Conservation (phyloP, 30 jellyfish, hydroid and myxozoan species). For the Turritopsis dohrnii region DNA sequence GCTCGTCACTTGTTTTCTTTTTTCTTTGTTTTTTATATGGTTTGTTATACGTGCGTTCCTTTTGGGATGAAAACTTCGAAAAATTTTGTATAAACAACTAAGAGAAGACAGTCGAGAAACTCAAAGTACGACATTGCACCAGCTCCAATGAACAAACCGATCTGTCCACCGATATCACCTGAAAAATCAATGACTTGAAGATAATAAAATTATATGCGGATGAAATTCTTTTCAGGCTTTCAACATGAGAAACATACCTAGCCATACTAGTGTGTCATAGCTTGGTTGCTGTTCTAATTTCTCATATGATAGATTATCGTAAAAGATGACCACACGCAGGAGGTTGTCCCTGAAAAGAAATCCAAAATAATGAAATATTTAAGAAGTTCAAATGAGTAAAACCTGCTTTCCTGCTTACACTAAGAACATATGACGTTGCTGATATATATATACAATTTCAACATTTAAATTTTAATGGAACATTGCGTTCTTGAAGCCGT, state of each 20-base stretch:
- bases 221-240: too few relatives aligned
- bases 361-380: neutral
- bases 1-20: neutral
- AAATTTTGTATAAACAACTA: constrained; percentile 30
- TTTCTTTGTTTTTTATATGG: neutral
- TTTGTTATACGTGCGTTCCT: neutral
- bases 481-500: too few relatives aligned
- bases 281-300: constrained; percentile 24
- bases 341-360: constrained; percentile 19
- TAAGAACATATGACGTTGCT: too few relatives aligned
- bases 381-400: too few relatives aligned
- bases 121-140: constrained; percentile 42
- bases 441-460: too few relatives aligned
- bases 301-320: constrained; percentile 27
- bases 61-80: constrained; percentile 8
- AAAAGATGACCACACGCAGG: constrained; percentile 23
- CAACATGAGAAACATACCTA: constrained; percentile 23
- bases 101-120: constrained; percentile 26
- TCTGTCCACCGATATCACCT: constrained; percentile 50
- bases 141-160: constrained; percentile 39
- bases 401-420: too few relatives aligned
- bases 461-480: too few relatives aligned
- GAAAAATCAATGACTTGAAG: too few relatives aligned
- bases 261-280: constrained; percentile 31
- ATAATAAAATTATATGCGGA: too few relatives aligned